Evolutionary conservation across 2,113 vertebrate species (phyloP).

Genomic region (Vimba vimba): DNA sequence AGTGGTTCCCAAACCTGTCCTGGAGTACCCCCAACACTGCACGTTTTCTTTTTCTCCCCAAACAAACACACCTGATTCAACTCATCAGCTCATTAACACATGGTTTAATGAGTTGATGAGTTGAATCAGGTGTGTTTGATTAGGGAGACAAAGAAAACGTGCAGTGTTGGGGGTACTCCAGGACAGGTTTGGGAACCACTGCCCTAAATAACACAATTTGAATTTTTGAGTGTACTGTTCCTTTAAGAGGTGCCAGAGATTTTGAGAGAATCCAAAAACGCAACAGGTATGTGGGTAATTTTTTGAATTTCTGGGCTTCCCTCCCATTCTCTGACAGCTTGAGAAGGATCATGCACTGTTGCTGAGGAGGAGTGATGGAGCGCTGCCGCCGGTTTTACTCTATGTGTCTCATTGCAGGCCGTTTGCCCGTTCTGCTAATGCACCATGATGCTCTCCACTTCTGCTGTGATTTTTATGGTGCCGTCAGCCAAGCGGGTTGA

Average conservation of each 20-base stretch:
- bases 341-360: conserved; percentile 8
- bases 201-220: too few relatives aligned
- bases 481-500: conserved; percentile 58
- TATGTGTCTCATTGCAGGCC: conserved; percentile 7
- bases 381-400: not conserved
- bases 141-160: too few relatives aligned
- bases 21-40: too few relatives aligned
- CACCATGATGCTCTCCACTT: conserved; percentile 32
- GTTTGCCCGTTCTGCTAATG: conserved; percentile 23
- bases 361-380: conserved; percentile 26
- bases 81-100: too few relatives aligned
- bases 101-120: too few relatives aligned
- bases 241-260: not conserved
- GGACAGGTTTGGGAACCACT: too few relatives aligned
- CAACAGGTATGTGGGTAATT: not conserved
- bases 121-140: too few relatives aligned
- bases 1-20: too few relatives aligned
- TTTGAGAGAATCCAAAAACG: conserved; percentile 6
- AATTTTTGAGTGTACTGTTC: not conserved
- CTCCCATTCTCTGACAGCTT: conserved; percentile 20
- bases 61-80: too few relatives aligned
- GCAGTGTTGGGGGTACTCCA: too few relatives aligned
- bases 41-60: too few relatives aligned
- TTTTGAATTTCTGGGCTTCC: not conserved
- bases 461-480: conserved; percentile 66